Base-by-base conservation (phyloP, 2,888 invertebrate species). In the Phyllotreta striolata region DNA sequence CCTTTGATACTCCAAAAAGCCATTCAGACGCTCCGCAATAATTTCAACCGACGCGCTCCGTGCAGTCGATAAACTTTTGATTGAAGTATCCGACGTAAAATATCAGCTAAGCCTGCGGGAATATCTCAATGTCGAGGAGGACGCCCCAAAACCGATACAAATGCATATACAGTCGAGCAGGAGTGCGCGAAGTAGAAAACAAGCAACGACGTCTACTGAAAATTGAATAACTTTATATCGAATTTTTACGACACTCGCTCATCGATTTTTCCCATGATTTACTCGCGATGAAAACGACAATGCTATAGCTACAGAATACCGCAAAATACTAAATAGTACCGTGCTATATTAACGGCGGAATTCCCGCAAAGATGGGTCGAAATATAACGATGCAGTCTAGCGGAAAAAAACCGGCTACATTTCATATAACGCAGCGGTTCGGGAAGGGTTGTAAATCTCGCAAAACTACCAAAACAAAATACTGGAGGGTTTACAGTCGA, bases 401-500 rank as follows among this genome's bases (percentile, higher is more conserved):
- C 4, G 24, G 24, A 24, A 24, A 24, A n/a, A 4, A 24, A 4
- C 24, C 24, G 24, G 24, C 24, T 54, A 52, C 61, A 66, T 66
- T 67, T 62, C 65, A n/a, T 41, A 67, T 67, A 66, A 63, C 58
- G 58, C 63, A 56, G 60, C 49, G 41, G 59, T 51, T 62, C 55
- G 62, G 40, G 62, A 40, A 24, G 34, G 38, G 61, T 61, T 62
- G 63, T 66, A 67, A 69, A 67, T 64, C 61, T 67, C 51, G n/a
- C 40, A 56, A 62, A 59, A 55, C 64, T 55, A 62, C 54, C 54
- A 64, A 66, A 67, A 67, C 66, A 66, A 69, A 67, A 66, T 64
- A 62, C 66, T 61, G 49, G 62, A n/a, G 14, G 63, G 66, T 66
- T 69, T 66, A 67, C 61, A 68, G 62, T 59, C 63, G 65, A 66